phyloP scores from a whole-genome alignment of 2,888 invertebrate genomes.

The Oscheius sp. region DNA sequence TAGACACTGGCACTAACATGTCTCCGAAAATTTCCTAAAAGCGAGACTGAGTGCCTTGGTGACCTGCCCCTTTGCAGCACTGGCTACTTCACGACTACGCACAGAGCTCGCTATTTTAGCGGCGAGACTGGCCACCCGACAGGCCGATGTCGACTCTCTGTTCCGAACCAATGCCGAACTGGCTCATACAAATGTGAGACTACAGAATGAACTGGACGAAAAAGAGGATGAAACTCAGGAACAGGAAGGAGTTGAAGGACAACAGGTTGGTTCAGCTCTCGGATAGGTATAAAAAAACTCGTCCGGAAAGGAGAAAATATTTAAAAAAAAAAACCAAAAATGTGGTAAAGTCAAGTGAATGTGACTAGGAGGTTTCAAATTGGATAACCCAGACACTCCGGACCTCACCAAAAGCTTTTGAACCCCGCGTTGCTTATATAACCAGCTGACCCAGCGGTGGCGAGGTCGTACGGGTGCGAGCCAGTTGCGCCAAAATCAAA shows the following conservation, averaged over 20 bases:
- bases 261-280: no score
- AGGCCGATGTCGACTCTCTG: conserved; percentile 68
- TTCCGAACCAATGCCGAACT: conserved; percentile 70
- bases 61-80: conserved; percentile 40
- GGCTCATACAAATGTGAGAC: conserved; percentile 66
- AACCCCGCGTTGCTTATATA: no score
- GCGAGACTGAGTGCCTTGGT: conserved; percentile 8
- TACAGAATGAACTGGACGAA: conserved; percentile 67
- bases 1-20: conserved; percentile 25
- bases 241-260: neutral
- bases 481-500: no score
- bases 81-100: conserved; percentile 49
- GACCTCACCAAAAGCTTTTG: no score
- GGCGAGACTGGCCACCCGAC: conserved; percentile 65
- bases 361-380: no score
- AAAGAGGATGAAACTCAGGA: conserved; percentile 39
- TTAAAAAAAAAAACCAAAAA: no score
- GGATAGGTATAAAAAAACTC: no score
- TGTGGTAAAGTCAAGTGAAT: no score
- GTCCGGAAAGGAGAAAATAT: neutral
- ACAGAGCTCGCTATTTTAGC: conserved; percentile 70
- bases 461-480: no score
- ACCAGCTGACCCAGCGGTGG: no score
- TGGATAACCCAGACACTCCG: no score
- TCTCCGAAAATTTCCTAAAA: neutral